phyloP scores from a whole-genome alignment of 2,888 invertebrate species.

The Agrotis exclamationis region DNA sequence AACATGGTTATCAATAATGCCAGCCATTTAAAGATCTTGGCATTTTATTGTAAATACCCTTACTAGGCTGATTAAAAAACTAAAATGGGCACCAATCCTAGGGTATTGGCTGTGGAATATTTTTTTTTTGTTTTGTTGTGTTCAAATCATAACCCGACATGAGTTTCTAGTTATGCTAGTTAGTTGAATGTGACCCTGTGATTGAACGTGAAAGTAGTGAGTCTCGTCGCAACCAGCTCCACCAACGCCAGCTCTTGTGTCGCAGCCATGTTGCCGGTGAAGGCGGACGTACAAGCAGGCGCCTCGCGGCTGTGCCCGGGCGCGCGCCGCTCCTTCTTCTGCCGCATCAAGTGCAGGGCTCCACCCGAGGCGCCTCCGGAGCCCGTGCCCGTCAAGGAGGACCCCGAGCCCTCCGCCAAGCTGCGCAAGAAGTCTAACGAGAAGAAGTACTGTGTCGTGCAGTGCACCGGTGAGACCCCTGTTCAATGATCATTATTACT shows the following conservation, averaged over 20 bases:
- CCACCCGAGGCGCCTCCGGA: conserved; percentile 66
- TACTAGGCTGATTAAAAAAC: too few species aligned
- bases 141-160: too few species aligned
- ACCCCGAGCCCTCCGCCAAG: conserved; percentile 92
- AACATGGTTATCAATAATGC: too few species aligned
- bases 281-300: conserved; percentile 95
- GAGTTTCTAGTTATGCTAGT: background rate
- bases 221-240: too few species aligned
- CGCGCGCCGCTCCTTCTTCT: conserved; percentile 97
- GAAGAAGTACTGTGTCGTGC: conserved; percentile 96
- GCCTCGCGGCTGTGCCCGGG: conserved; percentile 96
- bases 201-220: background rate
- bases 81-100: too few species aligned
- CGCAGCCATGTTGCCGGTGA: conserved; percentile 97
- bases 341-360: conserved; percentile 96
- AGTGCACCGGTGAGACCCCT: conserved; percentile 93
- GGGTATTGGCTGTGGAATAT: too few species aligned
- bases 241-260: background rate
- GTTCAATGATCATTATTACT: too few species aligned
- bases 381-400: conserved; percentile 92
- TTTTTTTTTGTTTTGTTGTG: too few species aligned
- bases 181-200: background rate
- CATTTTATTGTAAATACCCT: too few species aligned
- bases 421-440: conserved; percentile 93
- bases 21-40: too few species aligned